Evolutionary conservation across 1,140 invertebrate species (phyloP).

Genomic region (Oncopodura yosiiana): DNA sequence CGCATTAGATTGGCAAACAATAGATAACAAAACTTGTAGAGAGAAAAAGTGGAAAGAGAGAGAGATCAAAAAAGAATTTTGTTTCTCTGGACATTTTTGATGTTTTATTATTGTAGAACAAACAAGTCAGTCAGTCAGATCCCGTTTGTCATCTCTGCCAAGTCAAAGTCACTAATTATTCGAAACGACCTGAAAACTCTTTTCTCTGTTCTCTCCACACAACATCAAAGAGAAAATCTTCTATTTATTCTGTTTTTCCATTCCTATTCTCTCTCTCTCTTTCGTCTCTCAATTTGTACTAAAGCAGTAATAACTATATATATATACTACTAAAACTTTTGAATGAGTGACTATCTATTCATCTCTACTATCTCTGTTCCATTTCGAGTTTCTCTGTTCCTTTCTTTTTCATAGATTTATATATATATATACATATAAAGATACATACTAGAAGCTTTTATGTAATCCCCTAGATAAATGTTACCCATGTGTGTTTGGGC

Average conservation of each 20-base stretch:
- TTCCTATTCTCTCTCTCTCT: slow-evolving; percentile 17
- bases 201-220: slow-evolving; percentile 19
- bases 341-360: too few relatives aligned
- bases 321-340: too few relatives aligned
- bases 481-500: too few relatives aligned
- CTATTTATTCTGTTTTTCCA: slow-evolving; percentile 32
- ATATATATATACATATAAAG: too few relatives aligned
- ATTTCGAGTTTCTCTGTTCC: slow-evolving; percentile 8
- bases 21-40: too few relatives aligned
- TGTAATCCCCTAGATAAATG: too few relatives aligned
- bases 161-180: slow-evolving; percentile 33
- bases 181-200: slow-evolving; percentile 31
- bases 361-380: slow-evolving; percentile 1
- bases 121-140: slow-evolving; percentile 10
- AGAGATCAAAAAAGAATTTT: slow-evolving; percentile 25
- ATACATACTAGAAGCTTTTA: too few relatives aligned
- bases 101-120: slow-evolving; percentile 28
- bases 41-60: slow-evolving; percentile 25
- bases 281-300: too few relatives aligned
- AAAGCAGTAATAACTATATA: too few relatives aligned
- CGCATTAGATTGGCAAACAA: slow-evolving; percentile 27
- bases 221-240: slow-evolving; percentile 31
- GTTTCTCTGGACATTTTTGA: slow-evolving; percentile 31
- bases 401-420: slow-evolving; percentile 1
- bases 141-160: slow-evolving; percentile 13